Percentiles rank a stretch among this genome's conserved stretches.
These are phyloP conservation scores for Promerops cafer DNA, from an alignment of 2,113 vertebrate genomes.

Conservation along the genomic window DNA sequence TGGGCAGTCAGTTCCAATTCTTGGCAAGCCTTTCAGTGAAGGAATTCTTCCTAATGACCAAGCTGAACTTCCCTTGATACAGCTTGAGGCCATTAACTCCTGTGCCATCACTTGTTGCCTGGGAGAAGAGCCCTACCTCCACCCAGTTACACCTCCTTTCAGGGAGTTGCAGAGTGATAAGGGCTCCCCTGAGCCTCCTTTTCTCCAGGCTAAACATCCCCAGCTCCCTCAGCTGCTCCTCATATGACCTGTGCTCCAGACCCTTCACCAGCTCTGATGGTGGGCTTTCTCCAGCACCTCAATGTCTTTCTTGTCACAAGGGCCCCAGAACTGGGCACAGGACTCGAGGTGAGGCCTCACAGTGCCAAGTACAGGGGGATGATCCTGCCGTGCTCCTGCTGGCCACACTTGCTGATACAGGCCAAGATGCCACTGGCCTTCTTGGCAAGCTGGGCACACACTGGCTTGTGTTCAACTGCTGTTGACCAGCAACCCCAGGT, in stretches of 20 bases:
- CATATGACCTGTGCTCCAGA: background rate
- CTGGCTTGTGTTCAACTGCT: background rate
- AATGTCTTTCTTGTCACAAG: rapidly evolving
- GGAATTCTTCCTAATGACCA: background rate
- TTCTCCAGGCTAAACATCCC: background rate
- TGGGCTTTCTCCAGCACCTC: background rate
- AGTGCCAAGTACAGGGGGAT: rapidly evolving
- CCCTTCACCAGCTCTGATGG: background rate
- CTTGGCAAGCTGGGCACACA: rapidly evolving
- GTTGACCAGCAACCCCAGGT: background rate
- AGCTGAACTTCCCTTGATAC: background rate
- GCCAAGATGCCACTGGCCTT: background rate
- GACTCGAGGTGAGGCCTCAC: background rate
- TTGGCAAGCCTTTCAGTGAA: background rate
- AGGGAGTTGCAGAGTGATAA: background rate
- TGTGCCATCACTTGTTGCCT: too few species aligned
- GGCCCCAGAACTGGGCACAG: background rate
- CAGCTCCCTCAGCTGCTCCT: background rate
- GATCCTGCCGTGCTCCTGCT: background rate
- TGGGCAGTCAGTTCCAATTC: rapidly evolving
- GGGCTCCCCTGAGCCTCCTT: background rate
- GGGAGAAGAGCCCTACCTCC: too few species aligned
- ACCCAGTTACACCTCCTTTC: background rate
- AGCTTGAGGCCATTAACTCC: background rate
- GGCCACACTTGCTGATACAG: background rate